Base-by-base conservation (phyloP, 1,140 invertebrate species). In the Cyclina sinensis region DNA sequence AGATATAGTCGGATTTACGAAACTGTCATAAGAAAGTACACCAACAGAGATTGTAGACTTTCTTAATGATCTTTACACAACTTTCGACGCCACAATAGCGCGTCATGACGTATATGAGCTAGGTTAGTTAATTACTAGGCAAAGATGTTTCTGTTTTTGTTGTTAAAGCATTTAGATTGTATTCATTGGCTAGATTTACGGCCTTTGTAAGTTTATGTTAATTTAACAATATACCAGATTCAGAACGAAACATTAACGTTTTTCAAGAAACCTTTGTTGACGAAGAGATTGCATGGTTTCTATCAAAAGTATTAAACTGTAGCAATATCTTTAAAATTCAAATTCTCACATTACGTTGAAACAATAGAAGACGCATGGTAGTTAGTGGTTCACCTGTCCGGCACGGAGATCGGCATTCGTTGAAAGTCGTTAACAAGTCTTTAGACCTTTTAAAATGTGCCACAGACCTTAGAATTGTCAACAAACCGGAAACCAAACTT, bases 91-190 rank as follows among this genome's bases (percentile, higher is more conserved):
- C 21, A 98, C 98, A n/a, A 98, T 99, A 90, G 98, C 98, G 94
- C 97, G 97, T 39, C 98, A 98, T 94, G 97, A 98, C 92, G 98
- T 99, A 4, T 99, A 98, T 94, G 99, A 99, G n/a, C n/a, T n/a
- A n/a, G 97, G 95, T 95, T 91, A 74, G 35, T 78, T 83, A 43
- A 4, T 43, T n/a, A n/a, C n/a, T n/a, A n/a, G n/a, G n/a, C n/a
- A n/a, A n/a, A n/a, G n/a, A n/a, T n/a, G n/a, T n/a, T n/a, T n/a
- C n/a, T n/a, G n/a, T n/a, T n/a, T n/a, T n/a, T n/a, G n/a, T n/a
- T n/a, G n/a, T n/a, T n/a, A n/a, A n/a, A n/a, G n/a, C n/a, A n/a
- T n/a, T n/a, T n/a, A n/a, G n/a, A n/a, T n/a, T n/a, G n/a, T n/a
- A n/a, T n/a, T n/a, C n/a, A n/a, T n/a, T n/a, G n/a, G n/a, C n/a